Conservation (phyloP, 2,888 invertebrate genomes). For the Rhingia rostrata region DNA sequence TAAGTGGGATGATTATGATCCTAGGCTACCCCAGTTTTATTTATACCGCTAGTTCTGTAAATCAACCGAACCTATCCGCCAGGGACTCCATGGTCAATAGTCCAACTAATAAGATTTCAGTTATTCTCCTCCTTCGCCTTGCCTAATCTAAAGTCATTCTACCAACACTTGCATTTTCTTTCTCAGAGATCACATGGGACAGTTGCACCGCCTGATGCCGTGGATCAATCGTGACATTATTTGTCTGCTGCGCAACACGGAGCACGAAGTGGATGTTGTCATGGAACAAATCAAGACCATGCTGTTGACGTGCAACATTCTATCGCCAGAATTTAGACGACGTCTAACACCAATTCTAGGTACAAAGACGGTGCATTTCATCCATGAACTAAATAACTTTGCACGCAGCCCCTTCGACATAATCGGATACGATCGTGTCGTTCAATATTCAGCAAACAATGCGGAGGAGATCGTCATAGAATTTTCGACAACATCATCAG, state of each 20-base stretch:
- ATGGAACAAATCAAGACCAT: constrained; percentile 88
- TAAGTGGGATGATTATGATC: too few species aligned
- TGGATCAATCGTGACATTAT: constrained; percentile 95
- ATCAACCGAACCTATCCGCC: too few species aligned
- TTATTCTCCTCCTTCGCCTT: too few species aligned
- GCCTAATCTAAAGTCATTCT: too few species aligned
- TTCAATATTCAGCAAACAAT: constrained; percentile 85
- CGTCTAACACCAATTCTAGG: constrained; percentile 88
- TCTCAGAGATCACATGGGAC: constrained; percentile 90
- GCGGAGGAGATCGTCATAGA: constrained; percentile 80
- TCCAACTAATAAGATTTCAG: too few species aligned
- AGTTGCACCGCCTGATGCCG: constrained; percentile 91
- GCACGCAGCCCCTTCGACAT: constrained; percentile 94
- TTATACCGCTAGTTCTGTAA: too few species aligned
- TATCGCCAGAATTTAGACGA: constrained; percentile 86
- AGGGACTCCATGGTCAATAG: too few species aligned
- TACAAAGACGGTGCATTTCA: constrained; percentile 91
- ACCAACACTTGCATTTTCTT: constrained; percentile 27
- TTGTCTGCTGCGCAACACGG: constrained; percentile 86
- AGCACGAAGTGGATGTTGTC: constrained; percentile 87
- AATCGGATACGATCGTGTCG: constrained; percentile 90
- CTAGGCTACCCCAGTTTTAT: too few species aligned
- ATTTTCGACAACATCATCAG: constrained; percentile 78
- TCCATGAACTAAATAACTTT: constrained; percentile 94
- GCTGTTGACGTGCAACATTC: constrained; percentile 86